Base-by-base conservation (phyloP, 2,113 vertebrate species). In the Rissa tridactyla region DNA sequence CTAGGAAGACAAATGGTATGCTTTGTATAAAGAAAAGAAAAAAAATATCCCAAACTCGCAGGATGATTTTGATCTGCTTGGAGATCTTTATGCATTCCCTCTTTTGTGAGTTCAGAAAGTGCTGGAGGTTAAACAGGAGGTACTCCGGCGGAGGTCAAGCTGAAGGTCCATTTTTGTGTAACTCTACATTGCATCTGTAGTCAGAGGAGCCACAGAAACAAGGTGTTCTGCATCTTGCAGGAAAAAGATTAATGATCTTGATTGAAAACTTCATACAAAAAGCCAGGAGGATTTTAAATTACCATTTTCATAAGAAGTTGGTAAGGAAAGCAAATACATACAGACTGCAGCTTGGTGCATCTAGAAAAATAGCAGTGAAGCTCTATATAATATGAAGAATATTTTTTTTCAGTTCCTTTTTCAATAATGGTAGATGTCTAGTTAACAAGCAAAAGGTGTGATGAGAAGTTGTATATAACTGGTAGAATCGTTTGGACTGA, bases 111-210 rank as follows among this genome's bases (percentile, higher is more conserved):
- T 44, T 12, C 17, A 36, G 13, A 15, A 68, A 29, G 13, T 60
- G 72, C 18, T 82, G 60, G 22, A 47, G 15, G 36, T 86, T 70
- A 82, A 91, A 47, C n/a, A 79, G 58, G 26, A 52, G 32, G 7
- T 68, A 30, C 3, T 57, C 9, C 0, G 0, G 2, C 15, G 15
- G 11, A 57, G 30, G 10, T 57, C 27, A 62, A 88, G 12, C 23
- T 66, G 9, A 10, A 85, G 40, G 34, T 65, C 49, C 16, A 1
- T 75, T 94, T 89, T 61, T 73, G 25, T 77, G 36, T 40, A 87
- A 49, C 5, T 15, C 15, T 46, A 2, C 1, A 1, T 42, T 88
- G 30, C 21, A 38, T 30, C 25, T 82, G 4, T 40, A 69, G 30
- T 52, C 34, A 79, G 62, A 30, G 40, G 10, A 73, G 47, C 5